phyloP scores from a whole-genome alignment of 2,113 vertebrate species.

The Stigmatopora argus region DNA sequence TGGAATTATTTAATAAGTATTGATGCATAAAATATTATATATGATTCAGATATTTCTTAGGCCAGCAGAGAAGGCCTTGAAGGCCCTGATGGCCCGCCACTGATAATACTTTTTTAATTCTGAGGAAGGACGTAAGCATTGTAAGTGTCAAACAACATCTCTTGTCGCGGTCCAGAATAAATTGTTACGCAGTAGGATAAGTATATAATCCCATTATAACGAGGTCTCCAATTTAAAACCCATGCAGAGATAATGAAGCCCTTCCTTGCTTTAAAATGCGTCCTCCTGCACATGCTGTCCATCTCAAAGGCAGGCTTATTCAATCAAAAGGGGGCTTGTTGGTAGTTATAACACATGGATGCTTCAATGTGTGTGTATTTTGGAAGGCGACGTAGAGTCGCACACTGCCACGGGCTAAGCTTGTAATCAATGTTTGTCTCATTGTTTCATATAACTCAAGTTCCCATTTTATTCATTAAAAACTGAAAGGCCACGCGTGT shows the following conservation, averaged over 20 bases:
- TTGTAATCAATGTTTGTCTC: conserved; percentile 47
- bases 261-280: not conserved
- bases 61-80: no score
- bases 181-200: conserved; percentile 17
- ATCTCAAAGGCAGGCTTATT: conserved; percentile 17
- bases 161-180: conserved; percentile 5
- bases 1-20: no score
- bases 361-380: conserved; percentile 39
- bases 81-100: no score
- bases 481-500: not conserved
- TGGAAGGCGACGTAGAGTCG: conserved; percentile 29
- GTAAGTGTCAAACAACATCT: conserved; percentile 14
- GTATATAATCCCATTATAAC: conserved; percentile 30
- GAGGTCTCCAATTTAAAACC: conserved; percentile 27
- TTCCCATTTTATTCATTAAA: conserved; percentile 39
- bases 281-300: not conserved
- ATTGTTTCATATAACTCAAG: conserved; percentile 47
- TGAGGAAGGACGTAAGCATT: not conserved
- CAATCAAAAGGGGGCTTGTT: conserved; percentile 31
- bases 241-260: conserved; percentile 17
- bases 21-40: no score
- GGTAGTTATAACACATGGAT: conserved; percentile 2
- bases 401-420: conserved; percentile 34
- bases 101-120: not conserved
- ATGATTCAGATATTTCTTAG: no score